Conservation (phyloP, 2,797 vertebrate species). For the Pseudomugil tenellus region DNA sequence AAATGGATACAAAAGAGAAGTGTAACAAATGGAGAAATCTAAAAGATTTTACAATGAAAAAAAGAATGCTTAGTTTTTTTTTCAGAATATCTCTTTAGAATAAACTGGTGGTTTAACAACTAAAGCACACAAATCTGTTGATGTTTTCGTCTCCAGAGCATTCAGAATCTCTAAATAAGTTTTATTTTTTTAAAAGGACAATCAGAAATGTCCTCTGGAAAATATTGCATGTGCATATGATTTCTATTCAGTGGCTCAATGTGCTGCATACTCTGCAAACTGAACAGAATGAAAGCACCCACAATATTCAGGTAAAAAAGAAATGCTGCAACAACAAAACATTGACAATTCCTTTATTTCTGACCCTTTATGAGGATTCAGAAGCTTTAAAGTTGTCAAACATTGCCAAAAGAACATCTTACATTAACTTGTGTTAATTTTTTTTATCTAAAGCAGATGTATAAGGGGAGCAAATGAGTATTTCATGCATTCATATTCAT, state of each 20-base stretch:
- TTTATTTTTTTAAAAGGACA: slow-evolving; percentile 13
- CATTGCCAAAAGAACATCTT: neutral
- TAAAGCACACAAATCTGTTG: slow-evolving; percentile 1
- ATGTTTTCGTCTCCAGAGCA: slow-evolving; percentile 6
- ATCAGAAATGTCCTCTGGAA: slow-evolving; percentile 32
- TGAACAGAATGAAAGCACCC: neutral
- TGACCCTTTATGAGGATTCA: neutral
- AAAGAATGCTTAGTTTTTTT: too few relatives aligned
- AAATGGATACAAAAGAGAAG: slow-evolving; percentile 18
- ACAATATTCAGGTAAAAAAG: neutral
- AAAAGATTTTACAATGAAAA: too few relatives aligned
- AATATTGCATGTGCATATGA: slow-evolving; percentile 24
- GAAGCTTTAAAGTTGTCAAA: slow-evolving; percentile 1
- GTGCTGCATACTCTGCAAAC: slow-evolving; percentile 4
- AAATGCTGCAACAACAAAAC: slow-evolving; percentile 10
- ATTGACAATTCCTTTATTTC: neutral
- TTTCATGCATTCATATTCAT: neutral
- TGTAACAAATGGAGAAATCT: neutral
- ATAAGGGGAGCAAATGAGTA: neutral
- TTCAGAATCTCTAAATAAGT: slow-evolving; percentile 27
- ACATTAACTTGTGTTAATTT: slow-evolving; percentile 1
- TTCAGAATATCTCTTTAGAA: too few relatives aligned
- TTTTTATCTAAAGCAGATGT: neutral
- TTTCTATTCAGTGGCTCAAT: slow-evolving; percentile 1
- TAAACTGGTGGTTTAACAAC: too few relatives aligned